Percentiles rank a stretch among this genome's conserved stretches.
phyloP scores from a whole-genome alignment of 2,113 vertebrate genomes.

The Leptobrachium ailaonicum region DNA sequence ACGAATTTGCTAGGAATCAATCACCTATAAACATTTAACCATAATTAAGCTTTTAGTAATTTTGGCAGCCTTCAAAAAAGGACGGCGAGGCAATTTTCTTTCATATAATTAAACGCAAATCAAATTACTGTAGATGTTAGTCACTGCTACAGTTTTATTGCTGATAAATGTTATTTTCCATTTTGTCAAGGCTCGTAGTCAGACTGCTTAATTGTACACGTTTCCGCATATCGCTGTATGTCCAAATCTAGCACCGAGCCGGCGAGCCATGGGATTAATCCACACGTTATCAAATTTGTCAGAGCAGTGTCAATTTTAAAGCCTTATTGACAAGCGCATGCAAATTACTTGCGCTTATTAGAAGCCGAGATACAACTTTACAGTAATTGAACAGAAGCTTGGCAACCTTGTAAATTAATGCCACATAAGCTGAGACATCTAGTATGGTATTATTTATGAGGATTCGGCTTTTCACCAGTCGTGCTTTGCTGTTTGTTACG shows the following conservation, averaged over 20 bases:
- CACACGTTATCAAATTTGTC: slow-evolving; percentile 48
- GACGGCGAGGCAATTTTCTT: slow-evolving; percentile 45
- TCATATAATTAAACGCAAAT: slow-evolving; percentile 47
- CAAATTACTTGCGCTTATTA: slow-evolving; percentile 43
- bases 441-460: not conserved
- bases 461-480: too few species aligned
- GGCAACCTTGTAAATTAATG: slow-evolving; percentile 47
- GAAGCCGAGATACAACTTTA: slow-evolving; percentile 43
- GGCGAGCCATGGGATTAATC: slow-evolving; percentile 52
- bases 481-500: too few species aligned
- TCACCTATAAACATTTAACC: slow-evolving; percentile 34
- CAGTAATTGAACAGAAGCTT: slow-evolving; percentile 48
- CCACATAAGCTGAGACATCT: slow-evolving; percentile 40
- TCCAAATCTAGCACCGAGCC: slow-evolving; percentile 32
- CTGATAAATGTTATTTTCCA: slow-evolving; percentile 45
- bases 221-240: slow-evolving; percentile 37
- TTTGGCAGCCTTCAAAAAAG: slow-evolving; percentile 42
- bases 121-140: slow-evolving; percentile 49
- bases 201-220: slow-evolving; percentile 49
- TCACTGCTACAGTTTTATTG: slow-evolving; percentile 42
- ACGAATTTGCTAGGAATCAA: slow-evolving; percentile 25
- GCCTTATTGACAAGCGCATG: slow-evolving; percentile 36
- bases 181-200: slow-evolving; percentile 46
- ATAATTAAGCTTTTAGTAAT: slow-evolving; percentile 42
- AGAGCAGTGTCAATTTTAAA: slow-evolving; percentile 49